These are phyloP conservation scores for Sebastes alutus DNA, from an alignment of 2,797 vertebrate genomes.

Conservation along the genomic window DNA sequence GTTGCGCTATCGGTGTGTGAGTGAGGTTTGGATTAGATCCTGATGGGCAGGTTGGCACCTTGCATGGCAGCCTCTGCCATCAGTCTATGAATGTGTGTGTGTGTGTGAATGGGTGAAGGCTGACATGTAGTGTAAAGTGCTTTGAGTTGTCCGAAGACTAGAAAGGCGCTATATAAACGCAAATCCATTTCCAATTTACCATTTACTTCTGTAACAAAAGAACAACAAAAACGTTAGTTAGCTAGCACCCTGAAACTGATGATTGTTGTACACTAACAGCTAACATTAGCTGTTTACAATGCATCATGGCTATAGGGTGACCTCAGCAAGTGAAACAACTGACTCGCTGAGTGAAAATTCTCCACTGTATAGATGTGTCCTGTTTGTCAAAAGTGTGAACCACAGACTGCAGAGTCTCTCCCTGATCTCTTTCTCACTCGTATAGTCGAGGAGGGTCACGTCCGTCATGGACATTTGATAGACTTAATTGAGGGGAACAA, in stretches of 20 bases:
- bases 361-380: background rate
- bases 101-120: too few species aligned
- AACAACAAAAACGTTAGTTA: too few species aligned
- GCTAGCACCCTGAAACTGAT: background rate
- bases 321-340: background rate
- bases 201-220: too few species aligned
- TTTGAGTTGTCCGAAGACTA: too few species aligned
- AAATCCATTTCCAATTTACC: too few species aligned
- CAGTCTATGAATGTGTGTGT: too few species aligned
- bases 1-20: too few species aligned
- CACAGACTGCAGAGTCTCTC: background rate
- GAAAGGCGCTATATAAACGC: too few species aligned
- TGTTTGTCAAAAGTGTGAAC: conserved; percentile 17
- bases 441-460: background rate
- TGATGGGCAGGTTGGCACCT: too few species aligned
- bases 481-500: conserved; percentile 39
- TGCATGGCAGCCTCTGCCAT: too few species aligned
- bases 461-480: conserved; percentile 28
- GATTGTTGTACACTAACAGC: background rate
- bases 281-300: background rate
- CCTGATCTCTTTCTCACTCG: background rate
- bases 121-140: too few species aligned
- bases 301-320: background rate
- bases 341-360: background rate
- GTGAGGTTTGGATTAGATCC: too few species aligned